Conservation (phyloP, 2,888 invertebrate genomes). For the Orthosia gracilis region DNA sequence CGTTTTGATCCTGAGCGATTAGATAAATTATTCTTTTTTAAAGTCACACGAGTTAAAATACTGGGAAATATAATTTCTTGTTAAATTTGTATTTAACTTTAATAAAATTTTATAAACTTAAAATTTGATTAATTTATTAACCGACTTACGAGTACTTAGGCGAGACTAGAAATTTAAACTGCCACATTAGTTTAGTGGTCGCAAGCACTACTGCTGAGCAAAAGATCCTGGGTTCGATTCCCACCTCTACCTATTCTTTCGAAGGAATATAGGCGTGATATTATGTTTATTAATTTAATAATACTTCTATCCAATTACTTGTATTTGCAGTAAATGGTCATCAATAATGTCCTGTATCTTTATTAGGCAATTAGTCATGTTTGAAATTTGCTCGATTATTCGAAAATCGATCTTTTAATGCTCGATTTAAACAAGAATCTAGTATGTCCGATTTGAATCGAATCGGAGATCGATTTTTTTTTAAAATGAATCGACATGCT, state of each 20-base stretch:
- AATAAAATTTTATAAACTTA: no score
- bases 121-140: no score
- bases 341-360: slow-evolving; percentile 6
- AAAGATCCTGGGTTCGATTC: no score
- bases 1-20: no score
- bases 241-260: no score
- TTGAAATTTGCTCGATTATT: slow-evolving; percentile 3
- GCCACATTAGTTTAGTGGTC: neutral
- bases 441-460: slow-evolving; percentile 1
- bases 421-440: slow-evolving; percentile 10
- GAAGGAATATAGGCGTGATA: no score
- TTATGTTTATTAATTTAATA: neutral
- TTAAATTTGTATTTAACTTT: no score
- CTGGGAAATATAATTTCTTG: no score
- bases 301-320: slow-evolving; percentile 1
- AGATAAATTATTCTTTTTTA: no score
- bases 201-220: no score
- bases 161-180: slow-evolving; percentile 5
- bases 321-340: slow-evolving; percentile 2
- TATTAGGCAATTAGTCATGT: slow-evolving; percentile 3
- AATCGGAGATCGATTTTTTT: slow-evolving; percentile 7
- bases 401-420: slow-evolving; percentile 6
- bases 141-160: slow-evolving; percentile 8
- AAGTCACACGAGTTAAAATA: no score
- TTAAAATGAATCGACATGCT: neutral